These are phyloP conservation scores for Proales similis DNA, from an alignment of 1,140 invertebrate species.

Conservation along the genomic window DNA sequence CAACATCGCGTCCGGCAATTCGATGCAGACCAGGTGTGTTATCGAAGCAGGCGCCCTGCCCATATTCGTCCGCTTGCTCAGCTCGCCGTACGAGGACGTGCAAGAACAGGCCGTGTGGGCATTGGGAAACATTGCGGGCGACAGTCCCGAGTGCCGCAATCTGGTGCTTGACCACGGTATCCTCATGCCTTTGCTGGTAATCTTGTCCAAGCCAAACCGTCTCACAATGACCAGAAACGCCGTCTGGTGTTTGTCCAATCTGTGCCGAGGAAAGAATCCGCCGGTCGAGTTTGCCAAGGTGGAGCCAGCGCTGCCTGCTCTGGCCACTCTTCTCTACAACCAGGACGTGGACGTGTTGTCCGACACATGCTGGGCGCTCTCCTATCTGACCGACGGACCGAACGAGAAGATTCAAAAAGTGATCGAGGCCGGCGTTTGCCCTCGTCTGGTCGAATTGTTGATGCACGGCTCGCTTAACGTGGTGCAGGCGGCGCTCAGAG, in stretches of 20 bases:
- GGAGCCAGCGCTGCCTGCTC: slow-evolving; percentile 68
- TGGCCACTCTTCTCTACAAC: slow-evolving; percentile 78
- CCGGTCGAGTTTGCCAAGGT: slow-evolving; percentile 84
- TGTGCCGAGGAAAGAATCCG: slow-evolving; percentile 94
- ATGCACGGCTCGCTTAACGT: slow-evolving; percentile 83
- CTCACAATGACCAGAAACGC: slow-evolving; percentile 89
- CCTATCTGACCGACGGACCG: slow-evolving; percentile 88
- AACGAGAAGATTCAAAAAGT: slow-evolving; percentile 97
- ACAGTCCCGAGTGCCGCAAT: slow-evolving; percentile 83
- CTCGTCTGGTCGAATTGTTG: slow-evolving; percentile 82
- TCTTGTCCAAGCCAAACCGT: slow-evolving; percentile 70
- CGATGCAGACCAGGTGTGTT: slow-evolving; percentile 80
- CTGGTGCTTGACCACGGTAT: slow-evolving; percentile 77
- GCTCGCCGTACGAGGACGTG: slow-evolving; percentile 78
- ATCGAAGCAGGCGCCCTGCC: slow-evolving; percentile 87
- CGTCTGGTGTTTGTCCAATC: slow-evolving; percentile 92
- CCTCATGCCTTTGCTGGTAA: slow-evolving; percentile 73
- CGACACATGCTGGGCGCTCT: slow-evolving; percentile 89
- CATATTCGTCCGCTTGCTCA: slow-evolving; percentile 75
- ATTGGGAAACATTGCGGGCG: slow-evolving; percentile 89
- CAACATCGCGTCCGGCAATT: slow-evolving; percentile 94
- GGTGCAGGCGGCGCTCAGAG: slow-evolving; percentile 84
- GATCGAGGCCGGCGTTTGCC: slow-evolving; percentile 87
- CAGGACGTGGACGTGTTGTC: slow-evolving; percentile 80
- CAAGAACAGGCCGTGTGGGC: slow-evolving; percentile 90